Percentiles rank a stretch among this genome's conserved stretches.
Evolutionary conservation across 2,113 vertebrate species (phyloP).

Genomic region (Lasiurus borealis): DNA sequence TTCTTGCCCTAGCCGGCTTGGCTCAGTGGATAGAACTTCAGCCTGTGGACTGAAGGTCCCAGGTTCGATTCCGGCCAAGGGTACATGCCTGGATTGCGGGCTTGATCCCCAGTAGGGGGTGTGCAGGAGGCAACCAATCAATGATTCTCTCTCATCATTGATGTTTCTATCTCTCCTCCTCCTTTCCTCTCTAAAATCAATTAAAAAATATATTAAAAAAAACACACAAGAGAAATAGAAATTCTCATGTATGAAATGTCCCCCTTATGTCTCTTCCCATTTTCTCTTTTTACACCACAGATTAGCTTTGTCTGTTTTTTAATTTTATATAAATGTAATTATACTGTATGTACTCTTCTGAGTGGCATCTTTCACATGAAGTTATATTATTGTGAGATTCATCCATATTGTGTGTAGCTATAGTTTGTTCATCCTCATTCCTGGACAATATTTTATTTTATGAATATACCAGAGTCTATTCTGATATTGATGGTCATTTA

Average conservation of each 20-base stretch:
- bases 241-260: background rate
- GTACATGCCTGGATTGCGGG: no score
- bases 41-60: no score
- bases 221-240: background rate
- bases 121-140: no score
- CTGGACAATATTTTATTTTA: background rate
- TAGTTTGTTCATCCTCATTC: conserved; percentile 38
- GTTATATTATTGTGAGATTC: conserved; percentile 26
- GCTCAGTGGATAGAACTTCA: no score
- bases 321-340: conserved; percentile 14
- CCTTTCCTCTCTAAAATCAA: no score
- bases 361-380: conserved; percentile 25
- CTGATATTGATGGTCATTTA: conserved; percentile 26
- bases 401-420: background rate
- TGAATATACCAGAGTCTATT: conserved; percentile 20
- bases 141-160: no score
- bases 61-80: no score
- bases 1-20: background rate
- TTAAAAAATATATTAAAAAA: no score
- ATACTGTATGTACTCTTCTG: background rate
- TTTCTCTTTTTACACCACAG: conserved; percentile 7
- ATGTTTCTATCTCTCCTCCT: no score
- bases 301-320: conserved; percentile 49
- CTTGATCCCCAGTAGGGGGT: no score
- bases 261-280: background rate